These are phyloP conservation scores for Sylvilagus floridanus DNA, from an alignment of 2,797 vertebrate species.

Conservation along the genomic window DNA sequence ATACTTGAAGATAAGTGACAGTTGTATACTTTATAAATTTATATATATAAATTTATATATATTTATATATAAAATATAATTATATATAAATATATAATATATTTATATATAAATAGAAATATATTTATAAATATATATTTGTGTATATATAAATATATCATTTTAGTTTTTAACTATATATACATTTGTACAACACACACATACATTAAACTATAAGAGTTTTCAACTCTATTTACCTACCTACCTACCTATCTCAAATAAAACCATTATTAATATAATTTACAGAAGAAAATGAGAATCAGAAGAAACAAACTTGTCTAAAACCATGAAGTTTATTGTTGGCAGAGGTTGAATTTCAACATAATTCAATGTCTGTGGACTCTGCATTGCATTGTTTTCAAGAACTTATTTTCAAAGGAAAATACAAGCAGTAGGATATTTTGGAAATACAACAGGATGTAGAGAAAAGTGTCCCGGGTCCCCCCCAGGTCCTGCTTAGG, in stretches of 20 bases:
- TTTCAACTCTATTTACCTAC: too few relatives aligned
- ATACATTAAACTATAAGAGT: too few relatives aligned
- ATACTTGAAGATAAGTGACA: too few relatives aligned
- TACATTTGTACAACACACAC: too few relatives aligned
- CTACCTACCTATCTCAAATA: background rate
- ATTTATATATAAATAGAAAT: background rate
- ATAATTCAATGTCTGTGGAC: background rate
- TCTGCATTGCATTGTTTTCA: background rate
- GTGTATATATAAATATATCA: background rate
- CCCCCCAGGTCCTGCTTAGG: background rate
- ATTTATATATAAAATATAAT: background rate
- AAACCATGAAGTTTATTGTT: background rate
- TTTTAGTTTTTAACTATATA: too few relatives aligned
- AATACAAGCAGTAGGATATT: background rate
- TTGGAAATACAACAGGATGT: conserved; percentile 10
- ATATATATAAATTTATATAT: background rate
- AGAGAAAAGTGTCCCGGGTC: background rate
- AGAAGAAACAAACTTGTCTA: conserved; percentile 33
- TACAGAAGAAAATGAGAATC: conserved; percentile 26
- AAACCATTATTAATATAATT: background rate
- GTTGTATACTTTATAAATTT: too few relatives aligned
- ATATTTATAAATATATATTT: background rate
- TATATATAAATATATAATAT: background rate
- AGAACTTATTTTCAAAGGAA: conserved; percentile 55
- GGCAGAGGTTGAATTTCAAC: background rate